phyloP scores from a whole-genome alignment of 2,113 vertebrate genomes.

The Colinus virginianus region DNA sequence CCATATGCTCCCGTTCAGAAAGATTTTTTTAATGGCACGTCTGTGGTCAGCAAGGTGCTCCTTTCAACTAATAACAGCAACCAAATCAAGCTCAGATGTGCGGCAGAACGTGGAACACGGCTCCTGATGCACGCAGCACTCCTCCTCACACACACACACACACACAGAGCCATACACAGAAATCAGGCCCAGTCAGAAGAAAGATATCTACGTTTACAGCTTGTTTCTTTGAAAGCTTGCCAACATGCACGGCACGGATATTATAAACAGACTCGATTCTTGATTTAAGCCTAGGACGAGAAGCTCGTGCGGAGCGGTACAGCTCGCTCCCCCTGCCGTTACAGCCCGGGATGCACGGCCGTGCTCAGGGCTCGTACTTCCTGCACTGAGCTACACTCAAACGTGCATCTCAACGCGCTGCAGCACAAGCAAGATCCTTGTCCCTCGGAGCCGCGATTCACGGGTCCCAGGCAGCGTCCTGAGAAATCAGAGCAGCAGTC shows the following conservation, averaged over 20 bases:
- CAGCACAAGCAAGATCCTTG: background rate
- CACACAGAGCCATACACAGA: background rate
- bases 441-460: background rate
- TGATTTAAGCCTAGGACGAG: background rate
- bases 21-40: background rate
- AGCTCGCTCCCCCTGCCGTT: slow-evolving; percentile 55
- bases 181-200: slow-evolving; percentile 30
- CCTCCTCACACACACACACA: background rate
- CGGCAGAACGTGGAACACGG: background rate
- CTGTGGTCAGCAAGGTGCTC: background rate
- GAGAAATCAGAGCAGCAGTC: background rate
- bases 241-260: background rate
- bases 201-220: slow-evolving; percentile 53
- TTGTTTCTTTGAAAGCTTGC: slow-evolving; percentile 24
- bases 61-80: background rate
- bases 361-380: background rate
- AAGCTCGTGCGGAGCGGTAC: background rate
- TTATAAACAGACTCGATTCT: slow-evolving; percentile 38
- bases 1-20: background rate
- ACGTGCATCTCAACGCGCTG: background rate
- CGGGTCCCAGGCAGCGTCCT: accelerated
- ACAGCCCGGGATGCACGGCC: background rate
- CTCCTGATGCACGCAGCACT: background rate
- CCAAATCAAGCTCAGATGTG: background rate
- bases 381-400: background rate